Evolutionary conservation across 2,888 invertebrate species (phyloP), one percentile per base, ranked within the genome.

Genomic region (Amphipoea lucens): DNA sequence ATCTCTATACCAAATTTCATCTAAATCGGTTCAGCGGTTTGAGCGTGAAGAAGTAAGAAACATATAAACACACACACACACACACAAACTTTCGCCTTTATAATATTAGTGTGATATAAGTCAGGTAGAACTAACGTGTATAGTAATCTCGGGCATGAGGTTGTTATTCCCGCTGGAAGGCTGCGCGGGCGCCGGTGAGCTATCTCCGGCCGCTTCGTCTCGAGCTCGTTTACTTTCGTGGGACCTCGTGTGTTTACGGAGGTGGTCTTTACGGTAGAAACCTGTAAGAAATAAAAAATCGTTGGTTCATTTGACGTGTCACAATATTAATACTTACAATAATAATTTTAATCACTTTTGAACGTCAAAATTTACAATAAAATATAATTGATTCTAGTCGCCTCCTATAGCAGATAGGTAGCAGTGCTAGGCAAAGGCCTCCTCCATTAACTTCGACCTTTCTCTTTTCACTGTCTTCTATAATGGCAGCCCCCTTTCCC

Each of bases 241-340:
- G 83, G 98, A 98, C 72, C 98, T 97, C 40, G 98, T 97, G 94
- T 98, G 98, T 93, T 98, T 98, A 91, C 98, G 97, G 73, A 98
- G 94, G 94, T 98, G 98, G 92, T 98, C 98, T 92, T 98, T 98
- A 76, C 98, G 97, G 92, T 98, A 98, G 93, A 98, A 98, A 60
- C 98, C 98, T 97, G 29, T 0, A 29, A 48, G 0, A 48, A 60
- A 40, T 0, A 36, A 62, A 0, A 9, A 60, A 60, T 11, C 0
- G 1, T 6, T 68, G 4, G 12, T 62, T 23, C 1, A n/a, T 66
- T 20, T 14, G 12, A 2, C 54, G 29, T 45, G n/a, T 23, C 40
- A 45, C 0, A 70, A 69, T 48, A 20, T 29, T 4, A 3, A 48
- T 48, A 68, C 11, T 4, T 6, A 67, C 17, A 66, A 14, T n/a